Base-by-base conservation (phyloP, 2,797 vertebrate species). In the Macropodus opercularis region DNA sequence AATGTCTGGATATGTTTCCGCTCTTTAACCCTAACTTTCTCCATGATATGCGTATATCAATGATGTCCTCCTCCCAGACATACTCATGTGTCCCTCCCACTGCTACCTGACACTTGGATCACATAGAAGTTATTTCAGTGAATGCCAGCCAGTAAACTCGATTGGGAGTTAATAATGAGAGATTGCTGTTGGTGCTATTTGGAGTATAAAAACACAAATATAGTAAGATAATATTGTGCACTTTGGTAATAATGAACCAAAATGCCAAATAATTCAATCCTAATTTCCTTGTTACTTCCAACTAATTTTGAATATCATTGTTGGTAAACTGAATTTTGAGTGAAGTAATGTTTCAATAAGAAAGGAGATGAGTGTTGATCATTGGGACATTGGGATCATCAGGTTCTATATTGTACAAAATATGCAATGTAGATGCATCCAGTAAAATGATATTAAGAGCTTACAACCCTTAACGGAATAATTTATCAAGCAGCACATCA, bases 41-140 rank as follows among this genome's bases (percentile, higher is more conserved):
- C 69, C 71, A 3, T 69, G 69, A 86, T 83, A 90, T 89, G 86
- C 69, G 63, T 80, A 89, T 88, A 82, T 85, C 68, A 90, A 84
- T 86, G 79, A 84, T 54, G 4, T 23, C 42, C 47, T 36, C 24
- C 55, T 35, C 12, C 40, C 42, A 51, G 74, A 80, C 69, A 69
- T 65, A 66, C 60, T 81, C 29, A 61, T 69, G 24, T 59, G 54
- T 60, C 72, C 77, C 68, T 72, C 79, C 71, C 49, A 35, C 57
- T 59, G 47, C 56, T 52, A 50, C 41, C 58, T 63, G 47, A 63
- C 41, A 64, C 9, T 36, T 47, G 51, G 47, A 39, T 47, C 69
- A 40, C 64, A 66, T 47, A 13, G 12, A 14, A 49, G 11, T 27
- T 26, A 32, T 8, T 55, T 15, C n/a, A 9, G 22, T 32, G 2